Evolutionary conservation across 2,797 vertebrate genomes (phyloP), one percentile per base, ranked within the genome.

Genomic region (Urocyon cinereoargenteus): DNA sequence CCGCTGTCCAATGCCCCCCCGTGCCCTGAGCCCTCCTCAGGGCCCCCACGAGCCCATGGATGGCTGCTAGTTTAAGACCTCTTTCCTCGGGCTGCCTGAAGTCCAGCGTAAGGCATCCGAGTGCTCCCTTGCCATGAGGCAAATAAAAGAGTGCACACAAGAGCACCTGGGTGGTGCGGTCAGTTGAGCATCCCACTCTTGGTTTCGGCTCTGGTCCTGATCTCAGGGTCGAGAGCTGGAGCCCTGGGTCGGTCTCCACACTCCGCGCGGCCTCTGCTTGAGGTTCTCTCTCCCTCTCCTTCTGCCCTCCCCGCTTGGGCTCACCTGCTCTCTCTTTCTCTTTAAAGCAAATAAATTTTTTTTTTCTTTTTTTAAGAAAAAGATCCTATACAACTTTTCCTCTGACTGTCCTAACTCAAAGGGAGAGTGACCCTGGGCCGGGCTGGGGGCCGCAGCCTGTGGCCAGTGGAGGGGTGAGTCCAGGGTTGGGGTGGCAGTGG

Each of bases 401-500:
- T 62, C 14, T 13, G 3, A 40, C 31, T 49, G 34, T 49, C 10
- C 36, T 31, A 93, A 61, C 16, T 13, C 72, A 88, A 90, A 82
- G 15, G 26, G 53, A 66, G 5, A 12, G 9, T 66, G 72, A 22
- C 18, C 31, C 83, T 57, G 31, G 57, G 7, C 61, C 86, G 51
- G 10, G 18, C n/a, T 59, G 22, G 40, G 34, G 13, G 36, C n/a
- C 6, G 5, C n/a, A n/a, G 75, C 57, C 51, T 90, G 68, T 51
- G 90, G 55, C 34, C 73, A 78, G n/a, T 4, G 26, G 16, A 89
- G 7, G 22, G 34, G 49, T 31, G 19, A 12, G 34, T 4, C 45
- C 18, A 14, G 14, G 45, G 22, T 4, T 0, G 8, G 9, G n/a
- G 5, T 1, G 0, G 8, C 5, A 22, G 5, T 1, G 1, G 59